Evolutionary conservation across 2,113 vertebrate species (phyloP).

Genomic region (rat (Rattus norvegicus)): GRCr8 NC_086024.1:115251501-115252000

Average conservation of each 20-base stretch:
- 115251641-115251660: neutral
- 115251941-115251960: conserved; percentile 25
- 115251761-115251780: conserved; percentile 13
- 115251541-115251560: neutral
- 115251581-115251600: neutral
- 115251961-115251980: neutral
- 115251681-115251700: neutral
- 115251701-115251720: conserved; percentile 2
- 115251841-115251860: neutral
- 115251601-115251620: conserved; percentile 12
- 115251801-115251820: neutral
- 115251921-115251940: neutral
- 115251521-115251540: neutral
- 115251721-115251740: neutral
- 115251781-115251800: conserved; percentile 30
- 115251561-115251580: neutral
- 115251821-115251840: neutral
- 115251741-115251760: neutral
- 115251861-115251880: neutral
- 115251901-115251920: neutral
- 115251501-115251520: neutral
- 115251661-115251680: conserved; percentile 5
- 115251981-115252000: conserved; percentile 43
- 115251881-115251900: neutral
- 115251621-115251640: conserved; percentile 12